These are phyloP conservation scores for Ypsolopha sequella DNA, from an alignment of 2,888 invertebrate genomes.

Conservation along the genomic window DNA sequence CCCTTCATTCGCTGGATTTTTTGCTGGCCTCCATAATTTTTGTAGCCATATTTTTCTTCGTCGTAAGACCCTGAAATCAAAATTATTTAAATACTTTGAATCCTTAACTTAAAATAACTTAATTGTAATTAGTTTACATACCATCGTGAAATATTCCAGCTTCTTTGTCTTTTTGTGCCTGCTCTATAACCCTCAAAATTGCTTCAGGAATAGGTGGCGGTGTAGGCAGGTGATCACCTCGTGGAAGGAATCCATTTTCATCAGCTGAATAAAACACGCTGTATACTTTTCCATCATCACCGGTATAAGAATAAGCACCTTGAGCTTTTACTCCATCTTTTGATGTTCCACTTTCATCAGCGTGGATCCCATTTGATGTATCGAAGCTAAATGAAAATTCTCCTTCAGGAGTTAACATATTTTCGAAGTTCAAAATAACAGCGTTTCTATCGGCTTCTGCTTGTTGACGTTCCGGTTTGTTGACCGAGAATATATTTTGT, in stretches of 20 bases:
- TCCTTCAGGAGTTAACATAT: slow-evolving; percentile 32
- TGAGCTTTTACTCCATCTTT: slow-evolving; percentile 39
- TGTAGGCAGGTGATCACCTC: slow-evolving; percentile 52
- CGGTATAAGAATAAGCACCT: slow-evolving; percentile 47
- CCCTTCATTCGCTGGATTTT: no score
- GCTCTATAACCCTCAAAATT: slow-evolving; percentile 42
- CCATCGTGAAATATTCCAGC: slow-evolving; percentile 45
- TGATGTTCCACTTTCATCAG: slow-evolving; percentile 43
- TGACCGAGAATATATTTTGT: neutral
- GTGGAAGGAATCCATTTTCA: slow-evolving; percentile 49
- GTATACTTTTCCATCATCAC: slow-evolving; percentile 52
- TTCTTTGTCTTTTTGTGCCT: slow-evolving; percentile 32
- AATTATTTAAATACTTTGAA: slow-evolving; percentile 2
- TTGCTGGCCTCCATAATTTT: slow-evolving; percentile 24
- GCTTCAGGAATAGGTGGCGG: slow-evolving; percentile 51
- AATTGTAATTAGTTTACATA: slow-evolving; percentile 16
- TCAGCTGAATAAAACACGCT: slow-evolving; percentile 45
- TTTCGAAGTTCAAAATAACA: slow-evolving; percentile 36
- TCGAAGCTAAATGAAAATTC: slow-evolving; percentile 40
- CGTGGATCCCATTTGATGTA: slow-evolving; percentile 53
- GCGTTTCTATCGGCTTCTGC: slow-evolving; percentile 36
- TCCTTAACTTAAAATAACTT: neutral
- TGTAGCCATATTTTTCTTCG: slow-evolving; percentile 44
- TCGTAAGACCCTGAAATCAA: slow-evolving; percentile 41
- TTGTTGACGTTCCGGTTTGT: slow-evolving; percentile 26